These are phyloP conservation scores for Pongo abelii DNA, from an alignment of 2,113 vertebrate species.

Conservation along the genomic window DNA sequence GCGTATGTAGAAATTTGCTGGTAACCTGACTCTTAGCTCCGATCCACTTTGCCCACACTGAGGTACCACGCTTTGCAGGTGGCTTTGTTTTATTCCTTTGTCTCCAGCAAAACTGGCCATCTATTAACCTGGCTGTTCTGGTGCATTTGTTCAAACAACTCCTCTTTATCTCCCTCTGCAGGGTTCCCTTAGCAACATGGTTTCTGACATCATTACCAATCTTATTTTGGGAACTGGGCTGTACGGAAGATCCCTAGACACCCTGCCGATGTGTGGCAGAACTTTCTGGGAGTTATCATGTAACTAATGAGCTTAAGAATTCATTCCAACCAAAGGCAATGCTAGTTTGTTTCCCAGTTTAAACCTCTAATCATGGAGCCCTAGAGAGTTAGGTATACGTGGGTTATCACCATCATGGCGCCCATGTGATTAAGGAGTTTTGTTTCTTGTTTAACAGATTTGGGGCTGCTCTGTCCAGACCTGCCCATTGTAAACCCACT, in stretches of 20 bases:
- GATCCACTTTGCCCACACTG: background rate
- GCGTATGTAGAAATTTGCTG: background rate
- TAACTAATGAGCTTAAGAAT: constrained; percentile 68
- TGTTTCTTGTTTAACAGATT: too few species aligned
- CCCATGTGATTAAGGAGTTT: background rate
- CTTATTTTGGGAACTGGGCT: constrained; percentile 77
- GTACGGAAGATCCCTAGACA: constrained; percentile 44
- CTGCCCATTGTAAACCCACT: background rate
- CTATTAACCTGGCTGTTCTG: background rate
- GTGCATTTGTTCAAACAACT: constrained; percentile 68
- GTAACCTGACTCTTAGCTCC: background rate
- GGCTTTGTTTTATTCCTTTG: constrained; percentile 61
- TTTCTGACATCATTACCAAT: constrained; percentile 64
- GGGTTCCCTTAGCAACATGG: constrained; percentile 75
- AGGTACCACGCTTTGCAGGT: background rate
- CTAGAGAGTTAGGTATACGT: background rate
- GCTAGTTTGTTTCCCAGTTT: background rate
- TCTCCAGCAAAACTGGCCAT: constrained; percentile 45
- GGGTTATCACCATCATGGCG: rapidly evolving
- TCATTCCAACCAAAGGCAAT: constrained; percentile 45
- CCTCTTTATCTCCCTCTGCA: constrained; percentile 59
- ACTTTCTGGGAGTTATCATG: constrained; percentile 45
- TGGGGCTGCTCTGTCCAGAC: background rate
- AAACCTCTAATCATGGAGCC: background rate
- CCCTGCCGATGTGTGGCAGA: constrained; percentile 59